Base-by-base conservation (phyloP, 2,888 invertebrate species). In the Sicus ferrugineus region DNA sequence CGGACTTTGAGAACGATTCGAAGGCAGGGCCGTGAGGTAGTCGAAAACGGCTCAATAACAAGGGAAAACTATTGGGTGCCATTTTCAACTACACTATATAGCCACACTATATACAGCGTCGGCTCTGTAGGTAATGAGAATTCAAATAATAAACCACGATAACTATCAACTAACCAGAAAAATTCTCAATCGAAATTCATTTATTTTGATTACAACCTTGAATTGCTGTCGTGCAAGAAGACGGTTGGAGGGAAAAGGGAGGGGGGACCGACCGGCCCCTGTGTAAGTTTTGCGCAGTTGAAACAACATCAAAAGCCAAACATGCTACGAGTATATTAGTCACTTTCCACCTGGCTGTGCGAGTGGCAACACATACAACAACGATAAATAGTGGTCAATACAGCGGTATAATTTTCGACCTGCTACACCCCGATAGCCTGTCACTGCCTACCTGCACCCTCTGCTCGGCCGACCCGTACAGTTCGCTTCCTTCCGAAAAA, bases 291-390 rank as follows among this genome's bases (percentile, higher is more conserved):
- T 11, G 42, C 34, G 16, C 26, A 63, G 46, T 3, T 9, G 42
- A 2, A 59, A 38, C 42, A 64, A 52, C 48, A 58, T 58, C 67
- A 59, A 67, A 67, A 59, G 67, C 48, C 67, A 67, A 58, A 42
- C 67, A 67, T 59, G n/a, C n/a, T n/a, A n/a, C n/a, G n/a, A n/a
- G n/a, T n/a, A 67, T 59, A 67, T 59, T 59, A 67, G 67, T 48
- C 58, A 67, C 59, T 59, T 67, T 67, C 59, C 67, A 67, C 59
- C 67, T 67, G 59, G 67, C 67, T 58, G 23, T 31, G 31, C 28
- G 58, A 28, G 14, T 30, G 30, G n/a, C 19, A 65, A 19, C n/a
- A 62, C 38, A 46, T 19, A 58, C 28, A 58, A 54, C 38, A 34
- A 42, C 50, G 52, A 30, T 54, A 68, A 62, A 50, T 66, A 66